These are phyloP conservation scores for Athene cunicularia DNA, from an alignment of 2,113 vertebrate genomes.

Conservation along the genomic window DNA sequence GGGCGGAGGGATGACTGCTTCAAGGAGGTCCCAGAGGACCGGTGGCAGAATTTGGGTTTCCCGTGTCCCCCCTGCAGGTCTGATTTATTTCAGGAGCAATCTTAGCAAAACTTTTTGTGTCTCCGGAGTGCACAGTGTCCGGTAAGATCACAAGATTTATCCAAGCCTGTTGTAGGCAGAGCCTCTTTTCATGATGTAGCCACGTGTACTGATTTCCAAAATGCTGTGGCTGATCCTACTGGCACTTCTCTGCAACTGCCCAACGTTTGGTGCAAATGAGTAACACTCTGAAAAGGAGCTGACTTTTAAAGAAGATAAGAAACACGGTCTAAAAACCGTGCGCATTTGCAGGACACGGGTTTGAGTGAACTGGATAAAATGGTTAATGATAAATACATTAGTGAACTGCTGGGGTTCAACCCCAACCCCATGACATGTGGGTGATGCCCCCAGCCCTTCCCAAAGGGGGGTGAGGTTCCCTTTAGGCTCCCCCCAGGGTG, in stretches of 20 bases:
- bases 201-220: accelerated
- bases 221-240: neutral
- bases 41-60: neutral
- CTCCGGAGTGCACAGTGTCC: neutral
- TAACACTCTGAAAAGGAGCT: neutral
- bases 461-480: no score
- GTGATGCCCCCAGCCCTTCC: no score
- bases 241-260: neutral
- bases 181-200: neutral
- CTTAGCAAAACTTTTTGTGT: neutral
- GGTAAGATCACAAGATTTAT: neutral
- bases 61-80: accelerated
- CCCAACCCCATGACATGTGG: no score
- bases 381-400: neutral
- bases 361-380: neutral
- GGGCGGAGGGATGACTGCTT: neutral
- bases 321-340: neutral
- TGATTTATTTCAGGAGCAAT: neutral
- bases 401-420: no score
- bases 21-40: neutral
- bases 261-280: neutral
- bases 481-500: no score
- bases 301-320: neutral
- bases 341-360: neutral
- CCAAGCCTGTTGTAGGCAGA: neutral